These are phyloP conservation scores for Pomatostomus ruficeps DNA, from an alignment of 2,113 vertebrate species.

Conservation along the genomic window DNA sequence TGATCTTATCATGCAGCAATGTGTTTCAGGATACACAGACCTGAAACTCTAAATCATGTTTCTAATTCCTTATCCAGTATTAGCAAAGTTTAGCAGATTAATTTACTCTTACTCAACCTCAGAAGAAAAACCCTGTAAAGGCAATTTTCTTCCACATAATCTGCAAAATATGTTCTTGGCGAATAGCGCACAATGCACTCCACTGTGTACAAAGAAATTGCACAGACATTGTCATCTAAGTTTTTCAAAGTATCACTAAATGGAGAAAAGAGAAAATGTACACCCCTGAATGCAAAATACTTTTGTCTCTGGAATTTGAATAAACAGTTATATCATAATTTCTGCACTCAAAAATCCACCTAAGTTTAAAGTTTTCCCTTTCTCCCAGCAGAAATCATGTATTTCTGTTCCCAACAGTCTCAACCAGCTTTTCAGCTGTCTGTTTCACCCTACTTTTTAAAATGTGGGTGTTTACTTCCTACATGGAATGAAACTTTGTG, in stretches of 20 bases:
- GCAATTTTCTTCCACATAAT: neutral
- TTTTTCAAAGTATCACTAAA: neutral
- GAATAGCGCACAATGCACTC: neutral
- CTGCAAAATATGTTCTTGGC: neutral
- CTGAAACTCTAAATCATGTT: neutral
- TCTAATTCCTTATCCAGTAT: neutral
- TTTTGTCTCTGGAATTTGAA: neutral
- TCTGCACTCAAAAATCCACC: neutral
- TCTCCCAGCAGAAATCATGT: neutral
- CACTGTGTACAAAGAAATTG: neutral
- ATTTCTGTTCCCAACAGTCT: neutral
- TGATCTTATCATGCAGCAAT: neutral
- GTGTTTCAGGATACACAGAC: neutral
- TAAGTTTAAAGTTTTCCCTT: neutral
- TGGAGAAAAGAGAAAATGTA: neutral
- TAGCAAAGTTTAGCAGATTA: neutral
- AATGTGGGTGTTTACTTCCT: neutral
- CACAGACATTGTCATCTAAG: neutral
- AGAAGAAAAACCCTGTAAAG: neutral
- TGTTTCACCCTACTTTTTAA: neutral
- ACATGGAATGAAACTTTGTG: neutral
- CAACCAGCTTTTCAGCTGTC: neutral
- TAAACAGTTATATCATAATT: neutral
- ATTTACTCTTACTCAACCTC: neutral
- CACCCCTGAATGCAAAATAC: neutral